These are phyloP conservation scores for Poeciliopsis gracilis DNA, from an alignment of 2,797 vertebrate genomes.

Conservation along the genomic window DNA sequence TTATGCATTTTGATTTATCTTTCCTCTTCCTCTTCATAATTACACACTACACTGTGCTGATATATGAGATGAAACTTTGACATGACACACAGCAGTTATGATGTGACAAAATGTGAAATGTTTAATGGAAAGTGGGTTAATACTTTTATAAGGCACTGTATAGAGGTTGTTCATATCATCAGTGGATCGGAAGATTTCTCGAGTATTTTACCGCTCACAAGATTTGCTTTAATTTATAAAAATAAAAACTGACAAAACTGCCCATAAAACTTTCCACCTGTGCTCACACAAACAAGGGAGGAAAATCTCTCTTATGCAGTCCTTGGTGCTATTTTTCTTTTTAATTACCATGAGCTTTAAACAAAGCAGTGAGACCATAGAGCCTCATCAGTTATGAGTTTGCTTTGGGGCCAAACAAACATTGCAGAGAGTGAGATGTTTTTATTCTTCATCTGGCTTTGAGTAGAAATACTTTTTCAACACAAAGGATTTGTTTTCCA, in stretches of 20 bases:
- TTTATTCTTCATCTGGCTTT: not conserved
- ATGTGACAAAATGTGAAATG: not conserved
- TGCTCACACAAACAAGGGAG: not conserved
- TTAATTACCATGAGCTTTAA: not conserved
- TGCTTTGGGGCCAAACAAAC: conserved; percentile 4
- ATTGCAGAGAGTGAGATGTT: not conserved
- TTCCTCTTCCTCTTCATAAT: not conserved
- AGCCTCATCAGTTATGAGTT: conserved; percentile 2
- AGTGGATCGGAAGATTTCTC: conserved; percentile 16
- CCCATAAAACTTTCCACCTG: not conserved
- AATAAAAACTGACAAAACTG: not conserved
- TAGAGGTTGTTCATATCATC: not conserved
- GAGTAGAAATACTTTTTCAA: not conserved
- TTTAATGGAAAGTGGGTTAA: not conserved
- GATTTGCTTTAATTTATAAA: not conserved
- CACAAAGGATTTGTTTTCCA: not conserved
- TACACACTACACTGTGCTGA: not conserved
- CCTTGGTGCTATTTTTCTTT: not conserved
- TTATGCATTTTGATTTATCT: not conserved
- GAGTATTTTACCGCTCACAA: not conserved
- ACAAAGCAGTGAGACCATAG: not conserved
- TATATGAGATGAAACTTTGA: not conserved
- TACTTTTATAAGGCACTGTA: conserved; percentile 1
- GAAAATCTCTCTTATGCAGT: not conserved
- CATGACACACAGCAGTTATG: not conserved